phyloP scores from a whole-genome alignment of 2,797 vertebrate genomes.

The Hoplostethus atlanticus region DNA sequence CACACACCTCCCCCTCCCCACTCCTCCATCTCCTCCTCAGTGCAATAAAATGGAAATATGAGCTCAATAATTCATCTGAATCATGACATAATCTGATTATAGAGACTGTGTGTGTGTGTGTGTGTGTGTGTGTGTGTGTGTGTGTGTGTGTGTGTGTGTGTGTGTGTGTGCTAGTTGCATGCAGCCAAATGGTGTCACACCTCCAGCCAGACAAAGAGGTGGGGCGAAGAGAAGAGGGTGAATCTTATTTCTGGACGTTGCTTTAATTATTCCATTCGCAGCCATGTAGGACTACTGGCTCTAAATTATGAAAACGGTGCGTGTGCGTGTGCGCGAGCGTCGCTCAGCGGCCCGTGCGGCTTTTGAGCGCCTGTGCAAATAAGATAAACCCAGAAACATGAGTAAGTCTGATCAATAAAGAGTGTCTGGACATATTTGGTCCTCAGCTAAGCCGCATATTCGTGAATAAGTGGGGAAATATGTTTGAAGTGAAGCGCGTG shows the following conservation, averaged over 20 bases:
- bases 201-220: constrained; percentile 74
- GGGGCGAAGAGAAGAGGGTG: constrained; percentile 17
- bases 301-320: constrained; percentile 18
- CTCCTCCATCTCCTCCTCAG: background rate
- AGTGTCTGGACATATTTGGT: background rate
- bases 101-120: constrained; percentile 6
- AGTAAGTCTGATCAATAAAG: constrained; percentile 16
- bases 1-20: background rate
- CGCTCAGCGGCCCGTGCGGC: background rate
- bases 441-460: background rate
- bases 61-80: constrained; percentile 67
- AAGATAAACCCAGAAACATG: constrained; percentile 27
- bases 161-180: background rate
- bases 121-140: background rate
- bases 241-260: constrained; percentile 40
- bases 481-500: constrained; percentile 39
- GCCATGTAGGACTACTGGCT: background rate
- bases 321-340: background rate
- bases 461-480: constrained; percentile 23
- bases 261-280: background rate
- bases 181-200: constrained; percentile 62
- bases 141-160: background rate
- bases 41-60: constrained; percentile 55
- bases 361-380: background rate
- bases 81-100: constrained; percentile 56